A percentile compares a stretch with the other conserved stretches of the same genome.
These are phyloP conservation scores for Actias luna DNA, from an alignment of 2,888 invertebrate genomes.

Conservation along the genomic window DNA sequence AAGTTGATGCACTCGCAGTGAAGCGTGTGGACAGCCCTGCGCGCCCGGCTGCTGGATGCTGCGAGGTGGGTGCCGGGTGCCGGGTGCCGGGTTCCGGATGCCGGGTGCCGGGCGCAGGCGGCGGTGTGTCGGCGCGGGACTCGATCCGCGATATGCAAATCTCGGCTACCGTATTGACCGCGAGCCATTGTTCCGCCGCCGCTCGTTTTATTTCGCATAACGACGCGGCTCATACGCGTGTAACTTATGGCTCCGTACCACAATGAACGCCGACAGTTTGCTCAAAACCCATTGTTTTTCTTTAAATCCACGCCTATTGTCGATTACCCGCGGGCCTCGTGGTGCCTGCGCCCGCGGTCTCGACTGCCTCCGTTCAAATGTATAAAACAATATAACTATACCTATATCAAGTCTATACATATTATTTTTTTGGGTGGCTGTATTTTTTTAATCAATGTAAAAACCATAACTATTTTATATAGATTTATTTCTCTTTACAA, in stretches of 20 bases:
- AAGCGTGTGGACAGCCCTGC: neutral
- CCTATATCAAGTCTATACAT: no score
- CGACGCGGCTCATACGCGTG: conserved; percentile 44
- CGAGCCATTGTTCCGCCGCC: conserved; percentile 54
- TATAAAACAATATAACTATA: no score
- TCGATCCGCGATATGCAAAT: conserved; percentile 67
- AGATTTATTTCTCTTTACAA: no score
- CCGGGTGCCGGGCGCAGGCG: conserved; percentile 4
- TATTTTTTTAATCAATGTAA: no score
- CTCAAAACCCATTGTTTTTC: conserved; percentile 36
- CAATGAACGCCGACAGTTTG: conserved; percentile 1
- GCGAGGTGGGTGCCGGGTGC: conserved; percentile 10
- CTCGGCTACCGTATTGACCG: conserved; percentile 66
- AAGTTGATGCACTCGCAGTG: neutral
- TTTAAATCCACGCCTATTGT: conserved; percentile 44
- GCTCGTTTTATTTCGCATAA: conserved; percentile 31
- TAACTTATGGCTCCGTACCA: conserved; percentile 59
- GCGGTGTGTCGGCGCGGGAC: conserved; percentile 18
- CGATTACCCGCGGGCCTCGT: conserved; percentile 43
- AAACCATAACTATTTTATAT: no score
- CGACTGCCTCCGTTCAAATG: neutral
- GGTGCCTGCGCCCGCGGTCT: neutral
- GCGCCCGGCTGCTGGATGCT: no score
- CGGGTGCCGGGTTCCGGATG: conserved; percentile 2
- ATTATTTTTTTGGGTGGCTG: no score